Evolutionary conservation across 1,140 invertebrate species (phyloP).

Genomic region (Eubasilissa regina): DNA sequence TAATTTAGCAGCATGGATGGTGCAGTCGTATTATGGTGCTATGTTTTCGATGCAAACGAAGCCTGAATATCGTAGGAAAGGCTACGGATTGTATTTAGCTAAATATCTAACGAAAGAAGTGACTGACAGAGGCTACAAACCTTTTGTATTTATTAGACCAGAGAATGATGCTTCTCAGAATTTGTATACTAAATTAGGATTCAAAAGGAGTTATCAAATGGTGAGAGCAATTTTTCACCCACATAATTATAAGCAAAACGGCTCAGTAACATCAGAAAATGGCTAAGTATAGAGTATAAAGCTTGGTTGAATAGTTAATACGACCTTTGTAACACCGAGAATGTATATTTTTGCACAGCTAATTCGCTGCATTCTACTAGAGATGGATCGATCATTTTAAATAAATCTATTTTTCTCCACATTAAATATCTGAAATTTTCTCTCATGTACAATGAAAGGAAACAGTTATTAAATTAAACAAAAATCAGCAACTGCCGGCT

Average conservation of each 20-base stretch:
- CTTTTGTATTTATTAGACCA: constrained; percentile 89
- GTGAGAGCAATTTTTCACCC: constrained; percentile 83
- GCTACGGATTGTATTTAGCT: constrained; percentile 81
- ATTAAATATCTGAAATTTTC: constrained; percentile 4
- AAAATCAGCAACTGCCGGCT: constrained; percentile 58
- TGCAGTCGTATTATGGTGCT: constrained; percentile 89
- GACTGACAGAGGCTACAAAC: constrained; percentile 82
- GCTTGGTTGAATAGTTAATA: constrained; percentile 43
- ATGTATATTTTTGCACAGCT: constrained; percentile 57
- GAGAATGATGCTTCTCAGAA: constrained; percentile 87
- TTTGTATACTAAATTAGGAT: constrained; percentile 85
- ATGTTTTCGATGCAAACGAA: constrained; percentile 94
- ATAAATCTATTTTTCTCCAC: constrained; percentile 43
- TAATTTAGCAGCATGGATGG: constrained; percentile 87
- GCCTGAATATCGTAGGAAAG: constrained; percentile 85
- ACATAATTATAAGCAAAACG: constrained; percentile 61
- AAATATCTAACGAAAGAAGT: constrained; percentile 79
- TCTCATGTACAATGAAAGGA: constrained; percentile 11
- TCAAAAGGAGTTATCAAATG: constrained; percentile 83
- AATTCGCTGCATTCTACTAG: constrained; percentile 47
- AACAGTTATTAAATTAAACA: constrained; percentile 47
- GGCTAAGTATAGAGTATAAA: constrained; percentile 49
- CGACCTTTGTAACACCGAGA: constrained; percentile 36
- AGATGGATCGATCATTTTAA: constrained; percentile 24
- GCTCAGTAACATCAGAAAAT: constrained; percentile 48